Conservation (phyloP, 2,113 vertebrate genomes). For the Echinops telfairi region DNA sequence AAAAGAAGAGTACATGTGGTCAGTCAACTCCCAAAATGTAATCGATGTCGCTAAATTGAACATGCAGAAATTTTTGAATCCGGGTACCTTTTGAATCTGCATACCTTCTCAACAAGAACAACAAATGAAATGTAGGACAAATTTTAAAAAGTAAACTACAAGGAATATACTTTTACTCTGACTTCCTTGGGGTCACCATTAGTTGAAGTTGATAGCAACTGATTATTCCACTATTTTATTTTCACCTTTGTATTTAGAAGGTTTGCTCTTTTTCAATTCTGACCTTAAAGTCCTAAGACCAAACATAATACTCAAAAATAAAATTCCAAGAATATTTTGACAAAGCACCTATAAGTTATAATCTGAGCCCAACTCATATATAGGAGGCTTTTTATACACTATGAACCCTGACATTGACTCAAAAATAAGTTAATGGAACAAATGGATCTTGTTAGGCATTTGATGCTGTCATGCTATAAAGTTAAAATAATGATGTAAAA, state of each 20-base stretch:
- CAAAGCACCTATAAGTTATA: constrained; percentile 46
- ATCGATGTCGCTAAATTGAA: too few species aligned
- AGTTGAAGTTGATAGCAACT: background rate
- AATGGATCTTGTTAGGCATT: constrained; percentile 75
- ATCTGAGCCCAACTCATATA: constrained; percentile 70
- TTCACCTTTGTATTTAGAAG: background rate
- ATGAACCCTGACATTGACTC: constrained; percentile 76
- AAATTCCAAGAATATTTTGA: constrained; percentile 24
- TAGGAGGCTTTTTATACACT: constrained; percentile 72
- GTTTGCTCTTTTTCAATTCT: background rate
- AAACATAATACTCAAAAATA: constrained; percentile 30
- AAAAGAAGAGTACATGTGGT: too few species aligned
- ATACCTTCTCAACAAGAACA: background rate
- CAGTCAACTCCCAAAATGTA: too few species aligned
- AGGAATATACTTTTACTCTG: background rate
- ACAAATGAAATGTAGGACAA: background rate
- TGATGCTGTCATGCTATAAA: constrained; percentile 79
- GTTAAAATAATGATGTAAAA: constrained; percentile 82
- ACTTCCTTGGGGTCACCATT: background rate
- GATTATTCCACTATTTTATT: background rate
- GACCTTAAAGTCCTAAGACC: background rate
- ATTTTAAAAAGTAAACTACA: too few species aligned
- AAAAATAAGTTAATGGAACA: constrained; percentile 81
- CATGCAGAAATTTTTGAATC: too few species aligned
- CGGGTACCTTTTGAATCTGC: too few species aligned